Conservation (phyloP, 1,140 invertebrate species). For the Nymphalis io region DNA sequence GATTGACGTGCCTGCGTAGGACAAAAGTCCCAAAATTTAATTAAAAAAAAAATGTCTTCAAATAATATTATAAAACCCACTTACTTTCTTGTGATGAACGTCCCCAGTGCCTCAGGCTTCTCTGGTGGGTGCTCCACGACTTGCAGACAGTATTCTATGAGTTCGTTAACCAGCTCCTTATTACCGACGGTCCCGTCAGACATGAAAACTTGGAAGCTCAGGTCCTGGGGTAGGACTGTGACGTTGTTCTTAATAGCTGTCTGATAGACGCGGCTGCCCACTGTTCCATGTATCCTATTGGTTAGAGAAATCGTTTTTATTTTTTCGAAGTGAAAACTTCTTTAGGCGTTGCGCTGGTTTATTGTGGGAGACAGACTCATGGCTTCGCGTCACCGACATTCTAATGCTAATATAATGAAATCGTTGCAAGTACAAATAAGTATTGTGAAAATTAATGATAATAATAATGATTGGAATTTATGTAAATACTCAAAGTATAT, state of each 20-base stretch:
- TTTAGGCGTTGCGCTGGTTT: too few species aligned
- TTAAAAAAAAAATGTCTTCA: too few species aligned
- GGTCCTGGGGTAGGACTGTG: slow-evolving; percentile 42
- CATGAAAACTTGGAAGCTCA: slow-evolving; percentile 44
- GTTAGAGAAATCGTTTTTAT: neutral
- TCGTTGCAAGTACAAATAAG: too few species aligned
- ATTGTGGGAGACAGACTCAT: too few species aligned
- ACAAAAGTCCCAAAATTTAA: too few species aligned
- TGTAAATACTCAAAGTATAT: too few species aligned
- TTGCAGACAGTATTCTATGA: slow-evolving; percentile 42
- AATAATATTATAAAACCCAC: slow-evolving; percentile 3
- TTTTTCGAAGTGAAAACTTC: too few species aligned
- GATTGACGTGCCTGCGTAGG: too few species aligned
- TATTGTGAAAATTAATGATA: too few species aligned
- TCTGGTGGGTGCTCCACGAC: slow-evolving; percentile 33
- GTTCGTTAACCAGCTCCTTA: slow-evolving; percentile 40
- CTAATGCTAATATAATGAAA: too few species aligned
- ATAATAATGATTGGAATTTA: too few species aligned
- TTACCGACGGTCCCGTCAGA: slow-evolving; percentile 47
- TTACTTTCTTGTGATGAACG: slow-evolving; percentile 54
- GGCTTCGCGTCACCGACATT: too few species aligned
- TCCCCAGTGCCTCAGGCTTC: slow-evolving; percentile 42
- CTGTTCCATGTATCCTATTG: slow-evolving; percentile 64
- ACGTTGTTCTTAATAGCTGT: slow-evolving; percentile 52
- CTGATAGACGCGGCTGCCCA: slow-evolving; percentile 49